Base-by-base conservation (phyloP, 2,113 vertebrate genomes). In the Sapayoa aenigma region DNA sequence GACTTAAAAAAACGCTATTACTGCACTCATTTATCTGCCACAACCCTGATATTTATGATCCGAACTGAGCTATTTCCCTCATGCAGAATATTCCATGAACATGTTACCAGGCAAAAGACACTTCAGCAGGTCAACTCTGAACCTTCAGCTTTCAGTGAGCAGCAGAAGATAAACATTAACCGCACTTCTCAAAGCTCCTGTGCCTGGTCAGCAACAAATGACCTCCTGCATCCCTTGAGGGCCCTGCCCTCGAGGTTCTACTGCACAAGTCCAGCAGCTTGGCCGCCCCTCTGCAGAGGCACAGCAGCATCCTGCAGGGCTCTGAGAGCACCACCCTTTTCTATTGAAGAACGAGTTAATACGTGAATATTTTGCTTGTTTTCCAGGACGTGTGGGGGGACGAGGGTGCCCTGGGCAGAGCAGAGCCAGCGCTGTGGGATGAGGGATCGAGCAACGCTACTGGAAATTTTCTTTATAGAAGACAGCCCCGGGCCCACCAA, bases 31-130 rank as follows among this genome's bases (percentile, higher is more conserved):
- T 31, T 3, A n/a, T 8, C 24, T 4, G 6, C 4, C 9, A 25
- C 1, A 49, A n/a, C 2, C 3, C n/a, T 15, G 9, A 44, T 3
- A 20, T 39, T 16, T 31, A 3, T 4, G 4, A 35, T 25, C 28
- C 58, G 8, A 47, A 7, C 5, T 27, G 8, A 47, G 7, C 5
- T 27, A 12, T 5, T 31, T 52, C 12, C 11, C 53, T 41, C 47
- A 12, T 0, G 22, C 7, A 27, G 11, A 33, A 8, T 0, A 63
- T 9, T 1, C 35, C 6, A 9, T 0, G 0, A 30, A 22, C 1
- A 13, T 0, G 2, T 30, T 11, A 35, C 35, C 8, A 41, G 5
- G 5, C 15, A 72, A 50, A 69, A 72, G 2, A 25, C 18, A 28
- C 3, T 17, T 31, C 14, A 39, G 9, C 2, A 37, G 58, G 3